Conservation (phyloP, 2,888 invertebrate genomes). For the Blastobasis lacticolella region DNA sequence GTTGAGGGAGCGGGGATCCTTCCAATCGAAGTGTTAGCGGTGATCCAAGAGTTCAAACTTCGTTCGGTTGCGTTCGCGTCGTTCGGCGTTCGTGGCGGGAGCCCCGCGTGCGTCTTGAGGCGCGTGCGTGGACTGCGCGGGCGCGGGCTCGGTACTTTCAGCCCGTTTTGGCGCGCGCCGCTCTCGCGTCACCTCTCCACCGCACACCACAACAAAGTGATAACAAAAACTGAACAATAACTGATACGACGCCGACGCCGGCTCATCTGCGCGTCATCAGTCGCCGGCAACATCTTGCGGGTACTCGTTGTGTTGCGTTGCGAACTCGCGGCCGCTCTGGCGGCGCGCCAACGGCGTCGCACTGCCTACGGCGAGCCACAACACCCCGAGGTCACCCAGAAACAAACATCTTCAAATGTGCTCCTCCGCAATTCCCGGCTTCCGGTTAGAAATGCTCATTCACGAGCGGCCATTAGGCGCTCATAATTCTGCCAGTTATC, state of each 20-base stretch:
- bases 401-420: constrained; percentile 16
- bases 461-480: no score
- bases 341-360: constrained; percentile 37
- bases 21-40: not conserved
- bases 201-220: constrained; percentile 57
- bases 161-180: constrained; percentile 44
- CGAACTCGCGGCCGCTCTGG: constrained; percentile 30
- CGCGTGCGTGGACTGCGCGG: constrained; percentile 46
- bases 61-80: constrained; percentile 57
- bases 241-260: constrained; percentile 37
- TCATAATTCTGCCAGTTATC: no score
- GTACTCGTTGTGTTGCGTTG: constrained; percentile 28
- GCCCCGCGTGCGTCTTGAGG: constrained; percentile 48
- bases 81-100: constrained; percentile 41
- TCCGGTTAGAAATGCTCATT: not conserved
- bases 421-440: not conserved
- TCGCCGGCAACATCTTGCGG: constrained; percentile 18
- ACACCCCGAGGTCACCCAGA: constrained; percentile 38
- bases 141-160: constrained; percentile 26
- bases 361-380: constrained; percentile 39
- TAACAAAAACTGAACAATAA: constrained; percentile 51
- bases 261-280: constrained; percentile 29
- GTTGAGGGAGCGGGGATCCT: not conserved
- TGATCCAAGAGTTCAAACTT: constrained; percentile 31
- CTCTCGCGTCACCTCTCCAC: constrained; percentile 48